Evolutionary conservation across 30 jellyfish, hydroid and myxozoan species (phyloP), one percentile per base, ranked within the genome.

Genomic region (Chironex yamaguchii): DNA sequence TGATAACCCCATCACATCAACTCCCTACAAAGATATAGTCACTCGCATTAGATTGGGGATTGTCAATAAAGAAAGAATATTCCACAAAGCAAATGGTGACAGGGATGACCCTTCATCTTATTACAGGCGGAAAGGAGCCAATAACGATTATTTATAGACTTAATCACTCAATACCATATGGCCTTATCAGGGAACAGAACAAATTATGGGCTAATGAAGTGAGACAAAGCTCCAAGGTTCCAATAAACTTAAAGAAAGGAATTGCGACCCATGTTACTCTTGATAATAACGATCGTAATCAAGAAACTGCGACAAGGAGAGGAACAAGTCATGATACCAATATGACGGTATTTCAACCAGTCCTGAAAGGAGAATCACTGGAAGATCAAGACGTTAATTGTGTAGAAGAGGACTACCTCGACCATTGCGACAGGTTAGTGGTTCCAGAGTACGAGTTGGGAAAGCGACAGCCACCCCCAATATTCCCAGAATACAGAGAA

Each of bases 241-340:
- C 25, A n/a, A 32, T n/a, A 28, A 6, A 32, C 25, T 32, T 54
- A n/a, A 54, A 32, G 22, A 54, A 54, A 54, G 71, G 71, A 54
- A 32, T 54, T 28, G 71, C 17, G 13, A 66, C 80, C 62, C 66
- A 24, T 3, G 17, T 62, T 31, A 66, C 14, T 3, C 13, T 66
- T 3, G 80, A 66, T 28, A 66, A 12, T 27, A 66, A 66, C 66
- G 67, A 66, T 29, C 67, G 80, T 12, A 66, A 66, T 12, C 80
- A 66, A 28, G 80, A 66, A 3, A 66, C 80, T 3, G 27, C 11
- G 68, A 66, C 80, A 13, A 66, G 80, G 31, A 12, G 14, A 11
- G 67, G 80, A 4, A 66, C 80, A 66, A 66, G 67, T 13, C 79
- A 73, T 49, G 82, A 73, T 49, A 73, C 87, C n/a, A 73, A 73